phyloP scores from a whole-genome alignment of 1,140 invertebrate genomes.

The Anastatus disparis region DNA sequence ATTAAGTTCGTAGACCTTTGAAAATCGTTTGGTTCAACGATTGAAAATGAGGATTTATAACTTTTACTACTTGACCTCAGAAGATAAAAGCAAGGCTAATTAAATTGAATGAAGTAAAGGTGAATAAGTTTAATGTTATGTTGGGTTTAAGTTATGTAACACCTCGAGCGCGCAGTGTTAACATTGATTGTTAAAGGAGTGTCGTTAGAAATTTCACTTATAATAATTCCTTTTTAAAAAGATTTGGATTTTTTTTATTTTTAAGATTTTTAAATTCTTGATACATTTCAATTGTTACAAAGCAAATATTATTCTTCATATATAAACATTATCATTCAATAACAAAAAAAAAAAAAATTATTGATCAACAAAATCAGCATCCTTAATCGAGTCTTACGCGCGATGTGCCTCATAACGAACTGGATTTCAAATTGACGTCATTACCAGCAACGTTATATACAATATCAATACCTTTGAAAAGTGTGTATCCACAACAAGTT shows the following conservation, averaged over 20 bases:
- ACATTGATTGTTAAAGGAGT: too few relatives aligned
- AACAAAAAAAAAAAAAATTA: too few relatives aligned
- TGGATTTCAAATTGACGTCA: not conserved
- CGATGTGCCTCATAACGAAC: not conserved
- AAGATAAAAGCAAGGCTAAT: constrained; percentile 41
- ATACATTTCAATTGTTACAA: too few relatives aligned
- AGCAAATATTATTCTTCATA: too few relatives aligned
- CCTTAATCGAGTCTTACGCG: too few relatives aligned
- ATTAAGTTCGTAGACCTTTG: constrained; percentile 32
- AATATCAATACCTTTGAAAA: not conserved
- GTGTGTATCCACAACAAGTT: too few relatives aligned
- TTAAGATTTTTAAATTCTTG: not conserved
- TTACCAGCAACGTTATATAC: not conserved
- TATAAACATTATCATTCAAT: too few relatives aligned
- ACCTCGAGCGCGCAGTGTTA: too few relatives aligned
- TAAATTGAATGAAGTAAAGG: constrained; percentile 31
- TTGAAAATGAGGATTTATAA: not conserved
- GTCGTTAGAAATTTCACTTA: too few relatives aligned
- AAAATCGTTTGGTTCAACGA: not conserved
- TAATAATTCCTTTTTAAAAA: too few relatives aligned
- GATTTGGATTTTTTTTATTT: not conserved
- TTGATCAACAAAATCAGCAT: too few relatives aligned
- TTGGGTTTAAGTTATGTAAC: constrained; percentile 19
- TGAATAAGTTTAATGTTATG: constrained; percentile 4
- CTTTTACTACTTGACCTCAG: constrained; percentile 35